Percentiles rank a stretch among this genome's conserved stretches.
These are phyloP conservation scores for Abramis brama DNA, from an alignment of 2,113 vertebrate species.

Conservation along the genomic window DNA sequence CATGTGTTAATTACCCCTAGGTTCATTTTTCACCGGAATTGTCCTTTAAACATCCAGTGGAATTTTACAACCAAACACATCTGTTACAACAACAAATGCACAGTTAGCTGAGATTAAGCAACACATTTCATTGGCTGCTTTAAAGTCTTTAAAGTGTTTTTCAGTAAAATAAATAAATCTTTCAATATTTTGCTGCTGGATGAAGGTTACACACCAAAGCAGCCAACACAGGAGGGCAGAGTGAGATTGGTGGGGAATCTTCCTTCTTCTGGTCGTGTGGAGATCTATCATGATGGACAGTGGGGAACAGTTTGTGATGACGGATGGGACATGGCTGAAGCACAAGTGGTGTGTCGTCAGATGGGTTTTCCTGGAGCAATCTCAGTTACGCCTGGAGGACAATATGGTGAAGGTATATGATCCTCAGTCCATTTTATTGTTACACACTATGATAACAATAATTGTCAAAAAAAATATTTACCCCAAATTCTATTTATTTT, in stretches of 20 bases:
- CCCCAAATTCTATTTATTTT: too few relatives aligned
- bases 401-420: slow-evolving; percentile 69
- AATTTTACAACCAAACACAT: too few relatives aligned
- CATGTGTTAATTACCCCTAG: too few relatives aligned
- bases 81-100: too few relatives aligned
- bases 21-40: too few relatives aligned
- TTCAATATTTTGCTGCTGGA: not conserved
- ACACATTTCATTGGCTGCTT: too few relatives aligned
- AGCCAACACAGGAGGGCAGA: not conserved
- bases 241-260: not conserved
- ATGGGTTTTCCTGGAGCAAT: slow-evolving; percentile 70
- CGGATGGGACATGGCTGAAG: slow-evolving; percentile 71
- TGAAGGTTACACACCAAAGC: not conserved
- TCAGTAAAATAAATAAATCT: too few relatives aligned
- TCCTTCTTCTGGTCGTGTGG: not conserved
- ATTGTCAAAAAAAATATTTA: too few relatives aligned
- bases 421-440: not conserved
- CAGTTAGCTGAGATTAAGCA: too few relatives aligned
- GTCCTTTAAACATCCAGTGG: too few relatives aligned
- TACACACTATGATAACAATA: not conserved
- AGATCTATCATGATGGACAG: slow-evolving; percentile 70
- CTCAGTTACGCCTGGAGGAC: slow-evolving; percentile 58
- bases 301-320: slow-evolving; percentile 81
- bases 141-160: too few relatives aligned
- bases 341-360: slow-evolving; percentile 77